phyloP scores from a whole-genome alignment of 92 coral and sea anemone species.

The Porites lobata region DNA sequence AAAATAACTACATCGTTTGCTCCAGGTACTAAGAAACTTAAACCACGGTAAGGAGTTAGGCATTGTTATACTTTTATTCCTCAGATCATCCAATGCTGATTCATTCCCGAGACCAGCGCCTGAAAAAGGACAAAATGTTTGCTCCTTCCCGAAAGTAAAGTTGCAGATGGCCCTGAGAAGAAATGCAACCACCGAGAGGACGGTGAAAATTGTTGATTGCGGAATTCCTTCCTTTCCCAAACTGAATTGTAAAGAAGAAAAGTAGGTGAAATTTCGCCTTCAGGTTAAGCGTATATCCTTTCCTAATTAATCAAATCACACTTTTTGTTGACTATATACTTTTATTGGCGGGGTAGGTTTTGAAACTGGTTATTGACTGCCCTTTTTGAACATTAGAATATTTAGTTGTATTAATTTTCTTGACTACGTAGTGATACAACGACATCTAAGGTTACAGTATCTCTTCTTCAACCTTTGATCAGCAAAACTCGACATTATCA shows the following conservation, averaged over 20 bases:
- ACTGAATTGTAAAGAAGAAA: slow-evolving; percentile 76
- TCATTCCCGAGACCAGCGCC: slow-evolving; percentile 59
- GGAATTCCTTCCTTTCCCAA: slow-evolving; percentile 60
- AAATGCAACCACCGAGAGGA: slow-evolving; percentile 65
- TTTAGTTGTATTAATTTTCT: no score
- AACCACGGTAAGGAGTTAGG: background rate
- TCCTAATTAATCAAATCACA: background rate
- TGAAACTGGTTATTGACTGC: background rate
- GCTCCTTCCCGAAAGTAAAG: slow-evolving; percentile 68
- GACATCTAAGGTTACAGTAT: no score
- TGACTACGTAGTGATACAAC: no score
- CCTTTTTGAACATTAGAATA: no score
- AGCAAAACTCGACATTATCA: no score
- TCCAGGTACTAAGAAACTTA: no score
- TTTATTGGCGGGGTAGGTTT: background rate
- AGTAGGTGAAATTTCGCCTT: slow-evolving; percentile 50
- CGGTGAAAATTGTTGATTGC: slow-evolving; percentile 63
- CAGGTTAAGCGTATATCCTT: background rate
- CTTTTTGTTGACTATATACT: background rate
- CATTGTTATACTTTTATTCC: background rate
- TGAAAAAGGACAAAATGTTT: slow-evolving; percentile 80
- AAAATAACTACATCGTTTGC: no score
- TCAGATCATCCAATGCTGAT: slow-evolving; percentile 8
- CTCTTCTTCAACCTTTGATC: no score
- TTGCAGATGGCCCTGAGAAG: slow-evolving; percentile 58